Evolutionary conservation across 2,797 vertebrate genomes (phyloP).

Genomic region (Antrozous pallidus): DNA sequence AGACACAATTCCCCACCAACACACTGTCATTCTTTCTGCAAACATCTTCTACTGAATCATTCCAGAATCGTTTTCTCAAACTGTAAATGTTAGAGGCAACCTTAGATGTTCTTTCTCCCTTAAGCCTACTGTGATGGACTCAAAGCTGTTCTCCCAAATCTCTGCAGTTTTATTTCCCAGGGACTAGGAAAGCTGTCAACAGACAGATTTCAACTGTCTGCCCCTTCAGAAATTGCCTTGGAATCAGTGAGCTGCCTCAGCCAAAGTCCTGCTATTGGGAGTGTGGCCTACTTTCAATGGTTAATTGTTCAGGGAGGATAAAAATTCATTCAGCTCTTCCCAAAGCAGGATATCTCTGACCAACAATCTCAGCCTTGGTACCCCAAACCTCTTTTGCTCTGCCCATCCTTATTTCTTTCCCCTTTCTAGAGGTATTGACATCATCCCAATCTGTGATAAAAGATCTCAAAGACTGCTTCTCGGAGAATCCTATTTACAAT

Average conservation of each 20-base stretch:
- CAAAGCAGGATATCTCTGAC: not conserved
- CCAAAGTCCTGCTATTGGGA: not conserved
- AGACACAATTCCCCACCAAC: not conserved
- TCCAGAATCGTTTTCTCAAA: not conserved
- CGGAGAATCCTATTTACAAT: not conserved
- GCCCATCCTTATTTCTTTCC: not conserved
- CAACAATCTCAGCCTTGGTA: not conserved
- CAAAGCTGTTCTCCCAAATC: not conserved
- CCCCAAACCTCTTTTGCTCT: not conserved
- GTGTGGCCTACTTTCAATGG: not conserved
- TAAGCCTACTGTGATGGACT: not conserved
- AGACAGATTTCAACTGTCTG: not conserved
- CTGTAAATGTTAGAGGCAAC: not conserved
- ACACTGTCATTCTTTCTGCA: not conserved
- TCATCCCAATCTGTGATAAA: not conserved
- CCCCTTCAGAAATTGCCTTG: not conserved
- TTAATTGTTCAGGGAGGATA: accelerated
- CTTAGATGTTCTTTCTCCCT: not conserved
- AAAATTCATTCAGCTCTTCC: not conserved
- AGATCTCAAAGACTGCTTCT: not conserved
- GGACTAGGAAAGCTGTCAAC: not conserved
- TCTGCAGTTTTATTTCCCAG: not conserved
- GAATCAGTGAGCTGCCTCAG: not conserved
- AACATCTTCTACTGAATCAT: not conserved
- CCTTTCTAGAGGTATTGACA: not conserved